Base-by-base conservation (phyloP, 2,888 invertebrate species). In the Epicampocera succincta region DNA sequence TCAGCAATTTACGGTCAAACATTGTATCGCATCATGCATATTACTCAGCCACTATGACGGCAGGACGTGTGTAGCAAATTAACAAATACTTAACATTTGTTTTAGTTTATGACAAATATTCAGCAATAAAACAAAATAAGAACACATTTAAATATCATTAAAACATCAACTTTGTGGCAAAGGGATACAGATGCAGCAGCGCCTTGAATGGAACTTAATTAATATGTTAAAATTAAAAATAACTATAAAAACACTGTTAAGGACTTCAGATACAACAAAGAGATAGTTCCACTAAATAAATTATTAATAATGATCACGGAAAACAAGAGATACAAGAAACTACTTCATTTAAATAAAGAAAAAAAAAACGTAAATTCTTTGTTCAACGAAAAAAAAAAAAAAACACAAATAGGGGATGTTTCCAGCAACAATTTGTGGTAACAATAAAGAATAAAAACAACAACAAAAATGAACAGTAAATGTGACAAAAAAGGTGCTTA, bases 401-500 rank as follows among this genome's bases (percentile, higher is more conserved):
- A 13, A 44, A 29, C 11, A 3, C 33, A 17, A 1, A 15, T 61
- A 29, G 69, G 78, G 82, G 78, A 74, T 40, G 74, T 46, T 52
- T 58, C 19, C 19, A 66, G 74, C 81, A 77, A 65, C 58, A 78
- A 58, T 71, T 42, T 21, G 29, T 15, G 1, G 3, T 8, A 8
- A 33, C 5, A 38, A 0, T 21, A 21, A 25, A 58, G 21, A 11
- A 56, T 17, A 54, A 17, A 19, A 69, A 29, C 0, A 50, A 40
- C n/a, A 71, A 48, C 1, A 29, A 6, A 52, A 69, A 44, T n/a
- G n/a, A n/a, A 17, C 29, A 65, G 52, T 29, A 58, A 65, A 74
- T 74, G 58, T 50, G 65, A 58, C 50, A 40, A 73, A 78, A 75
- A 83, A 80, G 84, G 83, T 83, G 84, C 84, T 85, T 84, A 83